Conservation (phyloP, 2,888 invertebrate genomes). For the Chrysotoxum bicinctum region DNA sequence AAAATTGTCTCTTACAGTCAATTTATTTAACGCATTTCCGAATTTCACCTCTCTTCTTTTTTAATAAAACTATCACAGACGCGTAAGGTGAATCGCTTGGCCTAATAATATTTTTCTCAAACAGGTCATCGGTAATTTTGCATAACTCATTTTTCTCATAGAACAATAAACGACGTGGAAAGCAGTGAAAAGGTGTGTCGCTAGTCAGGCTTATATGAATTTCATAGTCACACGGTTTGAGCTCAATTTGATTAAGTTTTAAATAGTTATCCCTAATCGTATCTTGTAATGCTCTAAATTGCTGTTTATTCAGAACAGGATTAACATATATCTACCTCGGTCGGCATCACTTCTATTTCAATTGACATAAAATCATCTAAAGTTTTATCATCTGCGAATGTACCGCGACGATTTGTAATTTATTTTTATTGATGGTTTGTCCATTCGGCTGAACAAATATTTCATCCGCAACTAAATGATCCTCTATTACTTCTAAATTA, state of each 20-base stretch:
- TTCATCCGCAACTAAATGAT: no score
- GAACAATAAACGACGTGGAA: constrained; percentile 40
- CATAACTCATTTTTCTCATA: constrained; percentile 17
- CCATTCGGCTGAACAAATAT: no score
- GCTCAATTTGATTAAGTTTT: background rate
- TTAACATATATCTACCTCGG: constrained; percentile 4
- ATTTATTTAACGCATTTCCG: no score
- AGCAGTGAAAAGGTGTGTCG: constrained; percentile 31
- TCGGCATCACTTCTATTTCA: background rate
- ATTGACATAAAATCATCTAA: background rate
- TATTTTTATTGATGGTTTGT: no score
- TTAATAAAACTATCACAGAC: no score
- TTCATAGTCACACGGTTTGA: constrained; percentile 26
- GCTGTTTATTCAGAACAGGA: constrained; percentile 1
- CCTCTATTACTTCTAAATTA: no score
- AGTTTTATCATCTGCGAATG: no score
- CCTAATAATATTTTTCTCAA: no score
- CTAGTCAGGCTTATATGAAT: constrained; percentile 36
- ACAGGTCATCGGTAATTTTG: no score
- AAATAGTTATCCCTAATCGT: constrained; percentile 14
- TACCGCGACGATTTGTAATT: no score
- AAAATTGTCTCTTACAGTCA: constrained; percentile 49
- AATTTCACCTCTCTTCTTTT: no score
- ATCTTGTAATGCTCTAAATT: background rate
- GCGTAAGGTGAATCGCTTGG: no score